A percentile compares a stretch with the other conserved stretches of the same genome.
Evolutionary conservation across 2,797 vertebrate genomes (phyloP).

Genomic region (Spinibarbus caldwelli): DNA sequence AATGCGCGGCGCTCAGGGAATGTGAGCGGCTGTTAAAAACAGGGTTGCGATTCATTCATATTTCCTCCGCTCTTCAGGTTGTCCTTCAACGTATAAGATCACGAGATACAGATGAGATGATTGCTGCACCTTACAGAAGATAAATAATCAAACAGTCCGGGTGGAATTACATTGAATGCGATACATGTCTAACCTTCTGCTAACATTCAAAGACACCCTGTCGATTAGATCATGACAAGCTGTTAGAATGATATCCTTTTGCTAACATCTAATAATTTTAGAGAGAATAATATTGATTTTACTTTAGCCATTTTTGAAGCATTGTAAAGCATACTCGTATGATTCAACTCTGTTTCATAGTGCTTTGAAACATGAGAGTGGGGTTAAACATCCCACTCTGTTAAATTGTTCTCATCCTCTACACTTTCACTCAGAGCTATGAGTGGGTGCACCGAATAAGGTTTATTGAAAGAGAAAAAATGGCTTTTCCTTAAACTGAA

Average conservation of each 20-base stretch:
- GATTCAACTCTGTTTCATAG: conserved; percentile 21
- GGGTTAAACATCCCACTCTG: conserved; percentile 41
- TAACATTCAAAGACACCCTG: not conserved
- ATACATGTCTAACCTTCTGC: conserved; percentile 7
- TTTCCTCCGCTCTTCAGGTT: conserved; percentile 3
- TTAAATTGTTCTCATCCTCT: conserved; percentile 46
- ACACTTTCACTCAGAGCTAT: conserved; percentile 13
- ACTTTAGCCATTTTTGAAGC: conserved; percentile 21
- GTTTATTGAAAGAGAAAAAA: conserved; percentile 30
- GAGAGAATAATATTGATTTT: conserved; percentile 37
- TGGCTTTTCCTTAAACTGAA: not conserved
- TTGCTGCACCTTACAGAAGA: conserved; percentile 5
- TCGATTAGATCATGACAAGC: conserved; percentile 8
- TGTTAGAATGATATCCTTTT: not conserved
- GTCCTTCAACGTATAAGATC: conserved; percentile 36
- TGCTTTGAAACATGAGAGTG: conserved; percentile 33
- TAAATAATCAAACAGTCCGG: not conserved
- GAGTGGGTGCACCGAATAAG: conserved; percentile 27
- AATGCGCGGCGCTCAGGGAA: not conserved
- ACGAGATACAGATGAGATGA: not conserved
- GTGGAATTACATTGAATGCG: not conserved
- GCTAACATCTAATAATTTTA: not conserved
- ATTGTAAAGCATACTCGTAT: conserved; percentile 14
- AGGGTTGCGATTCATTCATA: conserved; percentile 16
- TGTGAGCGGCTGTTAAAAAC: conserved; percentile 2